These are phyloP conservation scores for Myrmecophaga tridactyla DNA, from an alignment of 2,113 vertebrate species.

Conservation along the genomic window DNA sequence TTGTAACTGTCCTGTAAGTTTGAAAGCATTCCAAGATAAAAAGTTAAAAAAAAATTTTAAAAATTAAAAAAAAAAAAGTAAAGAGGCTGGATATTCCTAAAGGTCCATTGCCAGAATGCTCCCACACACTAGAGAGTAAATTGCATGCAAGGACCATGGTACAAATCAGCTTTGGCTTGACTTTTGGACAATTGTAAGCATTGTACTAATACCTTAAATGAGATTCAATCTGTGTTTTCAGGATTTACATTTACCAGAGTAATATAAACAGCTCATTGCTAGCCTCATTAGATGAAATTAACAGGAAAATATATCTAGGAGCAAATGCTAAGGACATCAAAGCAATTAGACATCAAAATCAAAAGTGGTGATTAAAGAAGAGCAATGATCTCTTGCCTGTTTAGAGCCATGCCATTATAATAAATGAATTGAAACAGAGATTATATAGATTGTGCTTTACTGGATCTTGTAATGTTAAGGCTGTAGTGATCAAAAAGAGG, in stretches of 20 bases:
- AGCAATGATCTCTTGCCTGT: not conserved
- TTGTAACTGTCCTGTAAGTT: too few relatives aligned
- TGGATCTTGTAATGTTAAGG: not conserved
- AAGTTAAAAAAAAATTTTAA: too few relatives aligned
- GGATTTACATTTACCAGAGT: not conserved
- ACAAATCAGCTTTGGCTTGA: not conserved
- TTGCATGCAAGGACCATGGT: not conserved
- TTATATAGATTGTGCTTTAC: not conserved
- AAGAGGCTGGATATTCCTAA: not conserved
- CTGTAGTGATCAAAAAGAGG: not conserved
- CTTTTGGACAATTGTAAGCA: not conserved
- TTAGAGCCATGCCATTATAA: not conserved
- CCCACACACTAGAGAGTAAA: not conserved
- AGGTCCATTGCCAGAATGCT: not conserved
- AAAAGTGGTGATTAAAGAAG: not conserved
- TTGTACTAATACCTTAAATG: not conserved
- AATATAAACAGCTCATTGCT: not conserved
- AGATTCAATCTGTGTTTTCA: not conserved
- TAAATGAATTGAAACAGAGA: slow-evolving; percentile 23
- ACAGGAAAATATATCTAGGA: not conserved
- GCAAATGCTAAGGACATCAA: not conserved
- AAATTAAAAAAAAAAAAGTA: too few relatives aligned
- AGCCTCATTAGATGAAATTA: not conserved
- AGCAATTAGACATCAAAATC: not conserved
- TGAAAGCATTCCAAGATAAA: too few relatives aligned